phyloP scores from a whole-genome alignment of 2,113 vertebrate genomes.

The Baryphthengus martii region DNA sequence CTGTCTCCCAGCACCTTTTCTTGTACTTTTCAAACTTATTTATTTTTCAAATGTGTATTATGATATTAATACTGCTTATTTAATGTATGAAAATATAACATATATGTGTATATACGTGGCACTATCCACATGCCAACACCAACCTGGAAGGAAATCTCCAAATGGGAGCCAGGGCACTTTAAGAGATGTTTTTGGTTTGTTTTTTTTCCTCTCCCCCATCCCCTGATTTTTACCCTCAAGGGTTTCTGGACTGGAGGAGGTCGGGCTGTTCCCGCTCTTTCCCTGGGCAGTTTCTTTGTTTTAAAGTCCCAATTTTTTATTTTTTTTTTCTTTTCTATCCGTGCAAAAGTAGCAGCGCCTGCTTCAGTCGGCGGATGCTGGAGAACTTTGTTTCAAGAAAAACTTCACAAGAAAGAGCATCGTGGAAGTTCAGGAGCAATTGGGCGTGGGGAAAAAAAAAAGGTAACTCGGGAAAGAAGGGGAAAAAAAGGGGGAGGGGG shows the following conservation, averaged over 20 bases:
- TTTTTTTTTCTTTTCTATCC: neutral
- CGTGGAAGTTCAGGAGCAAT: rapidly evolving
- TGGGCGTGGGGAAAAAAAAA: rapidly evolving
- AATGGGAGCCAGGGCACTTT: neutral
- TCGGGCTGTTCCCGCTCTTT: too few relatives aligned
- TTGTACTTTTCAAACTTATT: neutral
- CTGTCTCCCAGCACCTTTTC: too few relatives aligned
- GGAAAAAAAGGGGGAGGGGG: neutral
- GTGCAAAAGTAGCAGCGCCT: rapidly evolving
- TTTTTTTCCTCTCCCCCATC: neutral
- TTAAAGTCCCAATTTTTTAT: neutral
- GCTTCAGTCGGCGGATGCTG: rapidly evolving
- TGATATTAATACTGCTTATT: neutral
- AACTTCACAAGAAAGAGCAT: neutral
- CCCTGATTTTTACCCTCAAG: neutral
- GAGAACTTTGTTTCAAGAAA: neutral
- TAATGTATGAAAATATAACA: neutral
- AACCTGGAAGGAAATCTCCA: neutral
- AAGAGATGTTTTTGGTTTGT: too few relatives aligned
- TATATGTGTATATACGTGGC: neutral
- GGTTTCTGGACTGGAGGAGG: neutral
- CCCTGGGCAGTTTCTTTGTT: neutral
- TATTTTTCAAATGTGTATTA: neutral
- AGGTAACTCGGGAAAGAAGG: neutral
- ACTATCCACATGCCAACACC: neutral